Conservation (phyloP, 2,888 invertebrate genomes). For the Dynastes maya region DNA sequence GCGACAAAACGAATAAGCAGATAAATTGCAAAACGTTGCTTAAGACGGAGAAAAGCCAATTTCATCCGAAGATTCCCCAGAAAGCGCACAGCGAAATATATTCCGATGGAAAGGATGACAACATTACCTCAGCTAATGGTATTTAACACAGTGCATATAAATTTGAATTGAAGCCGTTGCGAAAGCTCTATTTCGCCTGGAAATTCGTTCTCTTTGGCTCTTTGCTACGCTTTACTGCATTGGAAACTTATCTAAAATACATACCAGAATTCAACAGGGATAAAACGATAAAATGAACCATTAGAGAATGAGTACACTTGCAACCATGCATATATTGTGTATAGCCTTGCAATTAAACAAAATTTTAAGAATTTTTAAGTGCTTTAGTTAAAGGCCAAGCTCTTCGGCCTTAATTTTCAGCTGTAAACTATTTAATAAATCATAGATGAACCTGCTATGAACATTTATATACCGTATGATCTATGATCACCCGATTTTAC, state of each 20-base stretch:
- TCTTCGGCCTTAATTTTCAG: too few relatives aligned
- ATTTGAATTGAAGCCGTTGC: conserved; percentile 34
- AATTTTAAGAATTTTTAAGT: too few relatives aligned
- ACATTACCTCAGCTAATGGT: conserved; percentile 56
- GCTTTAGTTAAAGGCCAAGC: too few relatives aligned
- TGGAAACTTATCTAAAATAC: neutral
- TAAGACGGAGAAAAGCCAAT: conserved; percentile 26
- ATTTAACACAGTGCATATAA: conserved; percentile 56
- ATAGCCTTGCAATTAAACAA: neutral
- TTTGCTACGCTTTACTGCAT: neutral
- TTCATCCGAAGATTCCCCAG: conserved; percentile 18
- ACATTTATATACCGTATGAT: too few relatives aligned
- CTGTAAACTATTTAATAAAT: too few relatives aligned
- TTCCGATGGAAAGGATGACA: conserved; percentile 47
- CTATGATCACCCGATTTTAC: too few relatives aligned
- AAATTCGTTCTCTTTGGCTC: conserved; percentile 10
- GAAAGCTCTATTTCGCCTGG: conserved; percentile 14
- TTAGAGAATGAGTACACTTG: neutral
- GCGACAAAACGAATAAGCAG: conserved; percentile 14
- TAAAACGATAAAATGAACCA: neutral
- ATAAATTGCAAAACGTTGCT: conserved; percentile 20
- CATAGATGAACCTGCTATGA: too few relatives aligned
- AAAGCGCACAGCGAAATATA: conserved; percentile 18
- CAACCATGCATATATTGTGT: neutral
- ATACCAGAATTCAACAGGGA: neutral